A percentile compares a stretch with the other conserved stretches of the same genome.
phyloP scores from a whole-genome alignment of 2,888 invertebrate species.

The Phorcus lineatus region DNA sequence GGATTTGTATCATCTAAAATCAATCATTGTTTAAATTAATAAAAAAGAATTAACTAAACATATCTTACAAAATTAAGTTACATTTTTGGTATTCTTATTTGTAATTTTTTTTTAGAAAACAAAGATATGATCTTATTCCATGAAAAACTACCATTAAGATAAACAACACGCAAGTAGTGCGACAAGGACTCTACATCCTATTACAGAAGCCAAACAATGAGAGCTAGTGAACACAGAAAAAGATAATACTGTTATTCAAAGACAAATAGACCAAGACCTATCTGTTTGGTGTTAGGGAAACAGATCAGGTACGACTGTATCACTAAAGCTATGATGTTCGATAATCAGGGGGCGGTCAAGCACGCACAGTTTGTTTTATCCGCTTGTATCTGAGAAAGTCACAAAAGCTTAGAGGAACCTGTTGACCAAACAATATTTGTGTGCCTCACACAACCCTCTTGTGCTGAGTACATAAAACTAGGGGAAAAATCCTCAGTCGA shows the following conservation, averaged over 20 bases:
- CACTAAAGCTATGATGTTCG: neutral
- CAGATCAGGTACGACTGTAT: neutral
- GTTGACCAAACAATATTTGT: constrained; percentile 18
- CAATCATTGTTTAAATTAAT: too few species aligned
- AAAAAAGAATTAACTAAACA: too few species aligned
- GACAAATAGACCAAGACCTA: too few species aligned
- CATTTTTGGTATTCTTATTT: too few species aligned
- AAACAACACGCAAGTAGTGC: too few species aligned
- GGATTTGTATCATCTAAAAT: too few species aligned
- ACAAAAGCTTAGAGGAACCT: constrained; percentile 14
- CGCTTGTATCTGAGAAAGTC: constrained; percentile 9
- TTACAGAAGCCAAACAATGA: neutral
- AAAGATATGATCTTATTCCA: too few species aligned
- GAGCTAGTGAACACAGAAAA: neutral
- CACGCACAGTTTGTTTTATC: constrained; percentile 1
- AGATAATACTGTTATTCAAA: neutral
- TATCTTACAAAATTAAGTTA: too few species aligned
- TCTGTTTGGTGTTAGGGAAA: neutral
- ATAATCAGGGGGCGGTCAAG: constrained; percentile 7
- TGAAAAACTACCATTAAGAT: too few species aligned
- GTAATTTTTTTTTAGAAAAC: too few species aligned
- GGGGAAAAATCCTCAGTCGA: neutral
- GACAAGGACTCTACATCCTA: neutral
- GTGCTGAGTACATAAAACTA: neutral
- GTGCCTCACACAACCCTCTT: neutral